Base-by-base conservation (phyloP, 2,888 invertebrate species). In the Agrochola lota region DNA sequence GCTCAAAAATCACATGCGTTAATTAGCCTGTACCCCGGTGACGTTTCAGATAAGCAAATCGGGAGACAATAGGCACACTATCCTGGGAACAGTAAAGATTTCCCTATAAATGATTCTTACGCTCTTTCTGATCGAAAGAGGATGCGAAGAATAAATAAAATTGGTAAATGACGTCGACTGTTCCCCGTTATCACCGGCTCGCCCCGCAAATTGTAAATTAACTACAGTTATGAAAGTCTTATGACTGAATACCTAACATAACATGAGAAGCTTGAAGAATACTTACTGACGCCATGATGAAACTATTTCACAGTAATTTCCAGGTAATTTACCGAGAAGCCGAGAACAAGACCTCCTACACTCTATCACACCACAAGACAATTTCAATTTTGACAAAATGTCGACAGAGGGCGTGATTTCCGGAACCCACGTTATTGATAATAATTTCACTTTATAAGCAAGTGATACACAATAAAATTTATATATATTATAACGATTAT, bases 351-450 rank as follows among this genome's bases (percentile, higher is more conserved):
- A 92, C 91, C 91, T 92, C 90, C 91, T 89, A 81, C 89, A 89
- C 88, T 49, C 55, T 92, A 94, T 93, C 92, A 91, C 94, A 95
- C 94, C 94, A 95, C 95, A 95, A 95, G 95, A 95, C 95, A 94
- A 94, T 92, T 94, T 82, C 90, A 85, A 82, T 89, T 92, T 91
- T 77, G 79, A 75, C 84, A 89, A 87, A 85, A 81, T 77, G 84
- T 83, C 93, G 90, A 87, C 81, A 94, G 96, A 93, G 94, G 94
- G 95, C 95, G 94, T 86, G 85, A 81, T 81, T 73, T 88, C 92
- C 94, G 96, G 96, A 96, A 93, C 90, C 88, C 80, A 81, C 86
- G 85, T 84, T 94, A 95, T 95, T 93, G 94, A 94, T 92, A 89
- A 89, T 84, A 75, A 75, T 71, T 72, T 71, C 17, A 71, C 9